Conservation (phyloP, 2,113 vertebrate genomes). For the Rousettus leschenaultii region DNA sequence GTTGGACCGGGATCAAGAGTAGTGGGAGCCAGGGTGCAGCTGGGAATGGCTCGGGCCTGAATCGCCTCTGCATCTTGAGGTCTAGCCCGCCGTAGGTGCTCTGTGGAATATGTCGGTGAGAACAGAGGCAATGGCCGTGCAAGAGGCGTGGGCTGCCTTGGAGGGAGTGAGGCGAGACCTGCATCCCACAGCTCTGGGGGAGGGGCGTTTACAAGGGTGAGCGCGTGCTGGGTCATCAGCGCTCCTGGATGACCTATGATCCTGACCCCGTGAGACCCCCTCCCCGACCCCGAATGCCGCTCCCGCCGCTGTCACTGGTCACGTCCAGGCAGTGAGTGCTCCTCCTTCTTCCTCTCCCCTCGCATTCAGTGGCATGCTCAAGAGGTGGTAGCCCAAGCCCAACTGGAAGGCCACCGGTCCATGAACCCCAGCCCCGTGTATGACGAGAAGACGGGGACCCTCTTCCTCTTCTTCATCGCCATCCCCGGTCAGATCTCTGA, state of each 20-base stretch:
- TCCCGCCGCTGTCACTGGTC: too few species aligned
- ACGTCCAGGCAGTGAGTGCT: neutral
- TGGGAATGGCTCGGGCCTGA: neutral
- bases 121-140: too few species aligned
- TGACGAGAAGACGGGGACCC: constrained; percentile 57
- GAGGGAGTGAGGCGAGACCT: accelerated
- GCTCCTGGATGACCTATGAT: accelerated
- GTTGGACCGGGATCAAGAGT: neutral
- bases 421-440: constrained; percentile 84
- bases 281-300: accelerated
- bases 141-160: neutral
- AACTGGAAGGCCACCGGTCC: constrained; percentile 76
- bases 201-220: accelerated
- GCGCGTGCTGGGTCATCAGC: accelerated
- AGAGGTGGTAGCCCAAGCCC: constrained; percentile 75
- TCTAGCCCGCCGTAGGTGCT: accelerated
- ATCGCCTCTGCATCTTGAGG: neutral
- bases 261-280: neutral
- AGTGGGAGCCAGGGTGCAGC: neutral
- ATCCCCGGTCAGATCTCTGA: constrained; percentile 87
- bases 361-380: constrained; percentile 74
- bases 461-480: constrained; percentile 93
- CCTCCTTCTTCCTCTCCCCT: neutral
- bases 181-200: accelerated
- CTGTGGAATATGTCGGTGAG: neutral